These are phyloP conservation scores for Jaculus jaculus DNA, from an alignment of 2,113 vertebrate genomes.

Conservation along the genomic window DNA sequence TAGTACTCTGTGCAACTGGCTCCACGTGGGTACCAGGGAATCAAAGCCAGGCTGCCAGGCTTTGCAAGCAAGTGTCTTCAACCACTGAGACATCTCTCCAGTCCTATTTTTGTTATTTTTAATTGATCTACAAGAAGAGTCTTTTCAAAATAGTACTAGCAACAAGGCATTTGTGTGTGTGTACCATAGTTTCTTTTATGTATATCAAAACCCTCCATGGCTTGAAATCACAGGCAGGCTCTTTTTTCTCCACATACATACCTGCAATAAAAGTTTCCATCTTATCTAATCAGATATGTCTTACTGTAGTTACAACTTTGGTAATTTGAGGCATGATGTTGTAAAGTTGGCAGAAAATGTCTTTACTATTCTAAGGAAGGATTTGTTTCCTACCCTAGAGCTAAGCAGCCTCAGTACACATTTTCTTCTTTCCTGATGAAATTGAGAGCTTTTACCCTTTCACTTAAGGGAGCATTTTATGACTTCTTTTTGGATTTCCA, in stretches of 20 bases:
- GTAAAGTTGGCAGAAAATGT: neutral
- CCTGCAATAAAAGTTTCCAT: neutral
- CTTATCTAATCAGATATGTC: neutral
- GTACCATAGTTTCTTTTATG: neutral
- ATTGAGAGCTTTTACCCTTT: neutral
- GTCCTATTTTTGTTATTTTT: neutral
- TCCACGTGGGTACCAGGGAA: too few relatives aligned
- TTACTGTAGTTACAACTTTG: neutral
- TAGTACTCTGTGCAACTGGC: too few relatives aligned
- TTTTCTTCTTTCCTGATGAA: neutral
- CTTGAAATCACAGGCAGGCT: neutral
- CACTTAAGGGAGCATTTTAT: too few relatives aligned
- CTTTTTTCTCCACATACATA: neutral
- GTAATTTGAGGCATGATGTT: neutral
- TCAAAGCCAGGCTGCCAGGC: too few relatives aligned
- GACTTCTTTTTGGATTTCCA: too few relatives aligned
- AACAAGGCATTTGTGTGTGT: neutral
- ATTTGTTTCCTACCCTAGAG: neutral
- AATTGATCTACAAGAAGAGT: neutral
- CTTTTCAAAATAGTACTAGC: neutral
- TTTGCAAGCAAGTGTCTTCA: too few relatives aligned
- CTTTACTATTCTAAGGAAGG: neutral
- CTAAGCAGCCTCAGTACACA: neutral
- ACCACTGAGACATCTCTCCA: too few relatives aligned
- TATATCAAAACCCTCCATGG: neutral